Conservation (phyloP, 2,797 vertebrate species). For the Macropus fuliginosus region DNA sequence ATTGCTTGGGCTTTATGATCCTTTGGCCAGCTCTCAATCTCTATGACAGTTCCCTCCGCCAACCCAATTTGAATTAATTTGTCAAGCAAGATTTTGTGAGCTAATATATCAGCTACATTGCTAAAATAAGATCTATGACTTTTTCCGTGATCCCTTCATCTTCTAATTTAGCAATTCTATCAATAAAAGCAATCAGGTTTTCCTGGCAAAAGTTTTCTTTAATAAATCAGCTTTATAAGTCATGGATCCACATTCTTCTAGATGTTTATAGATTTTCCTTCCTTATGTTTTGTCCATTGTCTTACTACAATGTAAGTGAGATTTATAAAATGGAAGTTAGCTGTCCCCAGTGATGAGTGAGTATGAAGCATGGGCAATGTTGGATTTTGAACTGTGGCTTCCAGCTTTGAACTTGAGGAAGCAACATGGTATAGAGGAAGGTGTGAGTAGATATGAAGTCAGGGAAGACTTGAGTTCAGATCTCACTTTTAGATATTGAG, state of each 20-base stretch:
- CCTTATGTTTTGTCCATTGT: conserved; percentile 58
- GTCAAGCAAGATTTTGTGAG: conserved; percentile 77
- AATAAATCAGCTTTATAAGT: conserved; percentile 77
- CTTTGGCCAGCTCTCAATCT: conserved; percentile 66
- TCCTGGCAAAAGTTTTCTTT: conserved; percentile 76
- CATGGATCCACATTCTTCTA: conserved; percentile 64
- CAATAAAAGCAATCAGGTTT: conserved; percentile 80
- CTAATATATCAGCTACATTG: conserved; percentile 75
- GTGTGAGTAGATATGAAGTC: background rate
- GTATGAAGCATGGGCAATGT: background rate
- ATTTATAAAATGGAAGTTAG: conserved; percentile 40
- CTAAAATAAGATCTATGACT: conserved; percentile 77
- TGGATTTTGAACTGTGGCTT: conserved; percentile 30
- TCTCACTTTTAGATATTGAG: background rate
- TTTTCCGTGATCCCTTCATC: conserved; percentile 69
- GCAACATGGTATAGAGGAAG: background rate
- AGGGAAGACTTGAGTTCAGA: background rate
- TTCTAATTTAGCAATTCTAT: conserved; percentile 76
- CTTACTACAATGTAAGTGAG: conserved; percentile 61
- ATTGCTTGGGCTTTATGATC: conserved; percentile 59
- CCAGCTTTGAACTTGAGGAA: background rate
- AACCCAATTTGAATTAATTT: conserved; percentile 80
- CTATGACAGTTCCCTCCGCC: conserved; percentile 51
- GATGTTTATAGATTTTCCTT: conserved; percentile 76
- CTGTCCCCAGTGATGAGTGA: background rate